Evolutionary conservation across 1,140 invertebrate species (phyloP), one percentile per base, ranked within the genome.

Genomic region (Cyphomyrmex costatus): DNA sequence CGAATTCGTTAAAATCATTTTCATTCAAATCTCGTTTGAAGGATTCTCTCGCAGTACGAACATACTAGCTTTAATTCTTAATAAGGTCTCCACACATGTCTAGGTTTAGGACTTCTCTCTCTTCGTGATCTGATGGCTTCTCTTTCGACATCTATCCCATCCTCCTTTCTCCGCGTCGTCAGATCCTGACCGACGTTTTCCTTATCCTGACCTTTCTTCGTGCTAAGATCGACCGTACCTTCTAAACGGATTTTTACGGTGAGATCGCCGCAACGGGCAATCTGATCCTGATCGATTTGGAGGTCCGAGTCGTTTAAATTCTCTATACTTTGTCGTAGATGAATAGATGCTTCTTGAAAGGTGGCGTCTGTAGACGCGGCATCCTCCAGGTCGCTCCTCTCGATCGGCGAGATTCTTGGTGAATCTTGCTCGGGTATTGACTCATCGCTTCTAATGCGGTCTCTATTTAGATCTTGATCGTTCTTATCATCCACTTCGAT

Each of bases 1-100:
- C 53, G 66, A 60, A 58, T 73, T 82, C 36, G 14, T 60, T 10
- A 33, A 60, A 73, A 74, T 73, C 27, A 14, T n/a, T n/a, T n/a
- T n/a, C n/a, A n/a, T n/a, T n/a, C n/a, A n/a, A n/a, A n/a, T 30
- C 51, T 36, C 36, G 77, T 5, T 56, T 30, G 65, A 58, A 27
- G 46, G 5, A 80, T 36, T 53, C n/a, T 53, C 7, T 36, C 46
- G n/a, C 14, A 12, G 30, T 68, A 27, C 77, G 27, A 56, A 36
- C n/a, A 2, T 42, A 30, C 36, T 46, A n/a, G 14, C 16, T 36
- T 51, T 24, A 53, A 68, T 19, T 19, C 82, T 93, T 91, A 95
- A 88, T 95, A 95, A 6, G 95, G 95, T 91, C 95, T 93, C 95
- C 95, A 95, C 61, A 95, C 95, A 42, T 95, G 94, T 79, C 94